Evolutionary conservation across 35 echinoderm and acorn worm genomes (phyloP).

Genomic region (Apostichopus japonicus): DNA sequence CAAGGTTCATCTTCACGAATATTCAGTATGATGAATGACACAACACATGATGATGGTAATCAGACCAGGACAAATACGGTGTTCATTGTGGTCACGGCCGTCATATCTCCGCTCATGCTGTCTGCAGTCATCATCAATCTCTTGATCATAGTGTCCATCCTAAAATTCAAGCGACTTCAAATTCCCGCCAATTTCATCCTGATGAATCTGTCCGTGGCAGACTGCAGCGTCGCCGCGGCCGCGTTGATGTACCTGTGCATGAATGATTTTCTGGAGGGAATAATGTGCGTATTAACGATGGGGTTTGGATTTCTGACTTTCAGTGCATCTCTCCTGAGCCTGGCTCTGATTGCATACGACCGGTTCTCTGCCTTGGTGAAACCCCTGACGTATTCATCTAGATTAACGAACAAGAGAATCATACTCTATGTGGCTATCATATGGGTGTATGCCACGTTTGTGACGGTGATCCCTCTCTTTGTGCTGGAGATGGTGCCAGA

Average conservation of each 20-base stretch:
- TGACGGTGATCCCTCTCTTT: conserved; percentile 56
- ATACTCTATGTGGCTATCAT: conserved; percentile 40
- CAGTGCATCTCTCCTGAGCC: conserved; percentile 75
- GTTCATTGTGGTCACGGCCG: neutral
- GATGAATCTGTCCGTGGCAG: conserved; percentile 81
- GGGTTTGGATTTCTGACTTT: conserved; percentile 68
- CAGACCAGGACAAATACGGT: neutral
- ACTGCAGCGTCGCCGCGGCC: conserved; percentile 66
- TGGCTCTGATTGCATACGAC: conserved; percentile 84
- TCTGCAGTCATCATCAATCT: conserved; percentile 74
- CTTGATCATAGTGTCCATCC: conserved; percentile 71
- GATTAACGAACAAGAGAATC: conserved; percentile 70
- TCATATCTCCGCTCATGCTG: conserved; percentile 57
- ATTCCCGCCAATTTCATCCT: conserved; percentile 98
- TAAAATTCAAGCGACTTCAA: conserved; percentile 90
- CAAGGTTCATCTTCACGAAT: neutral
- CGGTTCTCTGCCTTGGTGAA: conserved; percentile 92
- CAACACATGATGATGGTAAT: neutral
- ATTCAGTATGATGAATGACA: neutral
- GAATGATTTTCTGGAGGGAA: neutral
- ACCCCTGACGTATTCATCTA: conserved; percentile 80
- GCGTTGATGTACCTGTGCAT: conserved; percentile 42
- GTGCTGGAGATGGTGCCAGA: neutral
- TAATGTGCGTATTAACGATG: conserved; percentile 67
- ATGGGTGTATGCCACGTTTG: conserved; percentile 75